phyloP scores from a whole-genome alignment of 2,888 invertebrate species.

The Eupithecia dodoneata region DNA sequence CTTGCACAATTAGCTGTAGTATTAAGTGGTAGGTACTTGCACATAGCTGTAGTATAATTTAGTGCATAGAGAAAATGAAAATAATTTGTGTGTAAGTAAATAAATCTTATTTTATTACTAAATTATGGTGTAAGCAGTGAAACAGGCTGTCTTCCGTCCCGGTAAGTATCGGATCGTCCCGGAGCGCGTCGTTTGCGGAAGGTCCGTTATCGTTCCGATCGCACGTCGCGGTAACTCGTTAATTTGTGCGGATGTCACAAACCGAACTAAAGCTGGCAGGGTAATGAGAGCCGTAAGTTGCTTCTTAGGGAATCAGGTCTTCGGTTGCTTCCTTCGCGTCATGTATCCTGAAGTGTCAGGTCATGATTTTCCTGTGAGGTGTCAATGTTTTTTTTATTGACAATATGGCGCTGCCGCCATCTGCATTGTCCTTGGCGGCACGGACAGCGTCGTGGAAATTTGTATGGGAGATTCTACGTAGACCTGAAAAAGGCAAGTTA shows the following conservation, averaged over 20 bases:
- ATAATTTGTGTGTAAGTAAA: too few relatives aligned
- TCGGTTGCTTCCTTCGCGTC: background rate
- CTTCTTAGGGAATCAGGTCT: background rate
- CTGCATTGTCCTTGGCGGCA: background rate
- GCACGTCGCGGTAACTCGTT: conserved; percentile 75
- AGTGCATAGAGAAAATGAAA: too few relatives aligned
- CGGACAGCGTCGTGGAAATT: background rate
- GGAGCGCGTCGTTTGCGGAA: conserved; percentile 58
- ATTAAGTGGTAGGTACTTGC: too few relatives aligned
- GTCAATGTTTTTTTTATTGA: background rate
- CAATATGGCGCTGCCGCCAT: background rate
- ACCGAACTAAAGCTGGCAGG: conserved; percentile 50
- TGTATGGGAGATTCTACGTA: background rate
- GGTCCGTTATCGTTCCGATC: conserved; percentile 69
- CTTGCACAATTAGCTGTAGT: too few relatives aligned
- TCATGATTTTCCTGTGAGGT: background rate
- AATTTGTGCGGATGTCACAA: conserved; percentile 71
- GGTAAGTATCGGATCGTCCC: conserved; percentile 49
- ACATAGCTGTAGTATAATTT: too few relatives aligned
- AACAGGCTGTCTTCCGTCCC: conserved; percentile 35
- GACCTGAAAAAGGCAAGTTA: background rate
- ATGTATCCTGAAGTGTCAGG: background rate
- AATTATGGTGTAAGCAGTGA: background rate
- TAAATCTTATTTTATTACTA: too few relatives aligned
- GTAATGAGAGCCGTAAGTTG: conserved; percentile 44